phyloP scores from a whole-genome alignment of 2,888 invertebrate genomes.

The Leuctra nigra region DNA sequence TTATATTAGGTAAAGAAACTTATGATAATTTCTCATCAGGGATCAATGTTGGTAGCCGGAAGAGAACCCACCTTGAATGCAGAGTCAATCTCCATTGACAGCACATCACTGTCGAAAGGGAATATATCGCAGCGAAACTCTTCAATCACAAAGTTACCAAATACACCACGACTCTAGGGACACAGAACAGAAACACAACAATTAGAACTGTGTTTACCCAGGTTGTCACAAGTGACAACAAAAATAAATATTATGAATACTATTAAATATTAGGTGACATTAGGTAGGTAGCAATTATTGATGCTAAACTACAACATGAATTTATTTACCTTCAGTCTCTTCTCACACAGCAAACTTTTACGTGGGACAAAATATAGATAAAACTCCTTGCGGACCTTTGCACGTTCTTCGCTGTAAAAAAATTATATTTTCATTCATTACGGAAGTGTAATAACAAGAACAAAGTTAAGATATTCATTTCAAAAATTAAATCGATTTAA shows the following conservation, averaged over 20 bases:
- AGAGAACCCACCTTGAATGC: conserved; percentile 57
- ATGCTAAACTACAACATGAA: too few species aligned
- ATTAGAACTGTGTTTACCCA: too few species aligned
- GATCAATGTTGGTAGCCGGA: not conserved
- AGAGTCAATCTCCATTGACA: conserved; percentile 83
- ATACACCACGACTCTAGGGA: conserved; percentile 68
- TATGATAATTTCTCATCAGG: not conserved
- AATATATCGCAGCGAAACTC: conserved; percentile 85
- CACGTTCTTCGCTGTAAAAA: conserved; percentile 43
- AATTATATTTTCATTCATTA: not conserved
- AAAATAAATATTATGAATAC: too few species aligned
- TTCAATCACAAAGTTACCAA: conserved; percentile 67
- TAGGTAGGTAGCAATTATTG: too few species aligned
- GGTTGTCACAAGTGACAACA: too few species aligned
- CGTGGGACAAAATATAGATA: conserved; percentile 87
- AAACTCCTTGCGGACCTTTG: conserved; percentile 54
- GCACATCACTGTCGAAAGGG: conserved; percentile 85
- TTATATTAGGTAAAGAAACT: too few species aligned
- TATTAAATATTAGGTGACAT: too few species aligned
- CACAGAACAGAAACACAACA: conserved; percentile 5
- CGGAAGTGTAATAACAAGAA: not conserved
- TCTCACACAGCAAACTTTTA: conserved; percentile 79
- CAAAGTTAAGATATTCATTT: not conserved
- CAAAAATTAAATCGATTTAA: too few species aligned
- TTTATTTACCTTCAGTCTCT: conserved; percentile 55